A percentile compares a stretch with the other conserved stretches of the same genome.
Conservation (phyloP, 2,888 invertebrate species). For the Lithosia quadra region DNA sequence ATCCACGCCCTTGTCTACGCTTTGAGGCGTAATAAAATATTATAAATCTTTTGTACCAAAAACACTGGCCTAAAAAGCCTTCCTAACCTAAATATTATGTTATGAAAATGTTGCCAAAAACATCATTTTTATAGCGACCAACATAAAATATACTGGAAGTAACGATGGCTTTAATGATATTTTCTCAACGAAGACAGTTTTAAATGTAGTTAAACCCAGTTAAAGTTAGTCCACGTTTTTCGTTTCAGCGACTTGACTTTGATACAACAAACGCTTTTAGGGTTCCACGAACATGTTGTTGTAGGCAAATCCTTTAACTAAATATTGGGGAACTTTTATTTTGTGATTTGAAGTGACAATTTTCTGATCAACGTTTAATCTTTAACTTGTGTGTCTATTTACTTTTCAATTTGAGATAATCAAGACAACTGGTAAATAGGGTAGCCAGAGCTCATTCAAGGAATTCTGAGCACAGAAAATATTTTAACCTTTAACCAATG, state of each 20-base stretch:
- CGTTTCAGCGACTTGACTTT: conserved; percentile 36
- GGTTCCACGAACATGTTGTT: conserved; percentile 28
- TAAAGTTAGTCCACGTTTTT: conserved; percentile 41
- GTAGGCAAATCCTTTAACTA: not conserved
- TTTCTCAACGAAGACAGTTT: conserved; percentile 42
- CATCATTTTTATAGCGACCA: conserved; percentile 19
- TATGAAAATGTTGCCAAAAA: conserved; percentile 11
- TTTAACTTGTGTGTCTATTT: not conserved
- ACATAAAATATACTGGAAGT: conserved; percentile 23
- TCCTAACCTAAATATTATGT: not conserved
- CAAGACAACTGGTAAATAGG: no score
- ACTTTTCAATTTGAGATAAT: not conserved
- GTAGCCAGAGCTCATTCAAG: no score
- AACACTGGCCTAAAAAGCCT: not conserved
- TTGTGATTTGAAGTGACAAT: not conserved
- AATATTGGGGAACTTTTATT: not conserved
- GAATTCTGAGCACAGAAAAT: no score
- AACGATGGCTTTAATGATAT: conserved; percentile 33
- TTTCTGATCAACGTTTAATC: conserved; percentile 1
- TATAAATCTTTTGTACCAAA: not conserved
- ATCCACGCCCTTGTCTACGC: not conserved
- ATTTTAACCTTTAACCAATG: no score
- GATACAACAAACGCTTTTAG: conserved; percentile 37
- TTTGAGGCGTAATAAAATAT: not conserved
- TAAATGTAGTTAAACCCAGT: conserved; percentile 48